phyloP scores from a whole-genome alignment of 2,888 invertebrate genomes.

The Tipula vernalis region DNA sequence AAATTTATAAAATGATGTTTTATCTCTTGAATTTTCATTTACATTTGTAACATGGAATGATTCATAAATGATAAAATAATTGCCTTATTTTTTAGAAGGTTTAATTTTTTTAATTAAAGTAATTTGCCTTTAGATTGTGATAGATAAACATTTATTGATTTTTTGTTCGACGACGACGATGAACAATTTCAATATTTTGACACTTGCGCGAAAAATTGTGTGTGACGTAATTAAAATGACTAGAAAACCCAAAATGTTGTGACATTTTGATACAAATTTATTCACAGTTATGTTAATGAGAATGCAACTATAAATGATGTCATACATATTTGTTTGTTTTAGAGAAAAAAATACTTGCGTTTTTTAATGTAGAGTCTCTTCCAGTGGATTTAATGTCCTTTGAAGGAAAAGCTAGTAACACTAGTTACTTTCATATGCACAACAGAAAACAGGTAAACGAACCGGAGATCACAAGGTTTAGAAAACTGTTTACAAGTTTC shows the following conservation, averaged over 20 bases:
- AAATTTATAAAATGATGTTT: background rate
- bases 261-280: background rate
- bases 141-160: slow-evolving; percentile 17
- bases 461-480: too few relatives aligned
- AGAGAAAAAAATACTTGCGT: background rate
- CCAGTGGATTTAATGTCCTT: too few relatives aligned
- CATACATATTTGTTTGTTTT: background rate
- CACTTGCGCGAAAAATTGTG: slow-evolving; percentile 17
- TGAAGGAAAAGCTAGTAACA: too few relatives aligned
- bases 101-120: background rate
- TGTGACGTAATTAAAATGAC: slow-evolving; percentile 13
- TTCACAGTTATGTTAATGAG: background rate
- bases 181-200: slow-evolving; percentile 9
- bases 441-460: too few relatives aligned
- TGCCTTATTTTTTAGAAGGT: background rate
- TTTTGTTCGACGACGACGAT: slow-evolving; percentile 11
- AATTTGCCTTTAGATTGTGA: background rate
- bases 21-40: background rate
- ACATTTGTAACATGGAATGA: background rate
- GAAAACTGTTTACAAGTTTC: background rate
- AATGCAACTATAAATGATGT: background rate
- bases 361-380: too few relatives aligned
- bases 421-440: too few relatives aligned
- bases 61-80: background rate
- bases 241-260: background rate